Conservation (phyloP, 1,140 invertebrate species). For the Chironomus tepperi region DNA sequence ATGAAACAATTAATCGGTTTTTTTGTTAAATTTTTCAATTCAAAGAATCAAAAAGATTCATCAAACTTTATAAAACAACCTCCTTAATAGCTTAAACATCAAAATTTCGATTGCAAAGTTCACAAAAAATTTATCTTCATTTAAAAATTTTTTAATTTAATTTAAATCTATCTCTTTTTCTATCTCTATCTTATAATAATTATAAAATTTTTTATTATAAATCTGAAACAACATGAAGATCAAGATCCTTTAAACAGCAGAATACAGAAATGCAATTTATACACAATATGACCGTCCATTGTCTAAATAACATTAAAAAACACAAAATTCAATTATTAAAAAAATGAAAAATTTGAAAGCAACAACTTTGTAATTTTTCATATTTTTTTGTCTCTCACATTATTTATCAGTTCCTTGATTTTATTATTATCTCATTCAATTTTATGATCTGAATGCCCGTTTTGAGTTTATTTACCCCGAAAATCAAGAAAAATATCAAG, state of each 20-base stretch:
- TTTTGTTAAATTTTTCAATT: not conserved
- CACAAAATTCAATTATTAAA: not conserved
- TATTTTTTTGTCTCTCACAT: not conserved
- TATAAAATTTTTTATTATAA: too few relatives aligned
- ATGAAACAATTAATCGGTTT: not conserved
- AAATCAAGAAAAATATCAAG: too few relatives aligned
- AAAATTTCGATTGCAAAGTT: not conserved
- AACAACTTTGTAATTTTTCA: not conserved
- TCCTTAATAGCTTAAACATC: not conserved
- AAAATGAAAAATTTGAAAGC: not conserved
- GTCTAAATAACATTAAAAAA: constrained; percentile 24
- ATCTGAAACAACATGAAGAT: not conserved
- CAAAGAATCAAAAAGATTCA: too few relatives aligned
- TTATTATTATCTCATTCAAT: not conserved
- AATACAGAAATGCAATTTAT: constrained; percentile 8
- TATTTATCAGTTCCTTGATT: not conserved
- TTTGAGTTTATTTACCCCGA: not conserved
- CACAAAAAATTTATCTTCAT: not conserved
- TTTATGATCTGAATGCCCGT: not conserved
- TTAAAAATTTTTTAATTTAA: not conserved
- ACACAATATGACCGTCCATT: constrained; percentile 23
- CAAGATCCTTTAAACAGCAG: constrained; percentile 17
- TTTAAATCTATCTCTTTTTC: too few relatives aligned
- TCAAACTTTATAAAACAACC: not conserved
- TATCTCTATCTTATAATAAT: too few relatives aligned